Percentiles rank a stretch among this genome's conserved stretches.
phyloP scores from a whole-genome alignment of 2,888 invertebrate species.

The Thereva nobilitata region DNA sequence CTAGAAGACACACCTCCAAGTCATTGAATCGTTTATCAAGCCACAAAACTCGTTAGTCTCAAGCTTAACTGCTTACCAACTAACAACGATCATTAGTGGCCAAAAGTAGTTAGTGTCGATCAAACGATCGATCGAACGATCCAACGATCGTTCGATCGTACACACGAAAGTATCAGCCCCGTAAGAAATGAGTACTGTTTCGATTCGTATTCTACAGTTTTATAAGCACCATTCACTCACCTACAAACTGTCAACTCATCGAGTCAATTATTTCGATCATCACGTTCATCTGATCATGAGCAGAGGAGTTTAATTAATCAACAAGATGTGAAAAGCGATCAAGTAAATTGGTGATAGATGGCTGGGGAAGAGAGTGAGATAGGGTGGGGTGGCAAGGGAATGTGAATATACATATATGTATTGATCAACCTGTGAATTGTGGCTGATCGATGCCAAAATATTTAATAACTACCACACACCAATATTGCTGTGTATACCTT shows the following conservation, averaged over 20 bases:
- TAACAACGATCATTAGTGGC: constrained; percentile 20
- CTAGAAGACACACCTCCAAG: constrained; percentile 4
- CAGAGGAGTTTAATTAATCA: constrained; percentile 37
- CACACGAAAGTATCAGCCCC: background rate
- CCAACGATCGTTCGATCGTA: no score
- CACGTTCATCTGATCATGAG: constrained; percentile 37
- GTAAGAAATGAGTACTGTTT: background rate
- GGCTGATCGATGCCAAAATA: constrained; percentile 30
- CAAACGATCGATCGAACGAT: background rate
- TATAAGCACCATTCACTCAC: constrained; percentile 5
- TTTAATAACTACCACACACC: constrained; percentile 26
- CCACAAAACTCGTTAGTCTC: constrained; percentile 21
- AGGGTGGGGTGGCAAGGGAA: no score
- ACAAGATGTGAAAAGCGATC: constrained; percentile 23
- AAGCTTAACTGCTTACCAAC: constrained; percentile 17
- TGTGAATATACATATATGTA: no score
- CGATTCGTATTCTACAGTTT: background rate
- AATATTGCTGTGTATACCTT: background rate
- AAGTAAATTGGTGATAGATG: constrained; percentile 2
- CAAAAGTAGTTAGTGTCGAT: constrained; percentile 23
- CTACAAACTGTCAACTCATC: constrained; percentile 35
- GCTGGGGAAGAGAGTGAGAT: constrained; percentile 9
- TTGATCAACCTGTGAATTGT: background rate
- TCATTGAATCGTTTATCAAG: constrained; percentile 24
- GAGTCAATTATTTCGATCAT: constrained; percentile 37